Base-by-base conservation (phyloP, 2,113 vertebrate species). In the Glaucomys volans region DNA sequence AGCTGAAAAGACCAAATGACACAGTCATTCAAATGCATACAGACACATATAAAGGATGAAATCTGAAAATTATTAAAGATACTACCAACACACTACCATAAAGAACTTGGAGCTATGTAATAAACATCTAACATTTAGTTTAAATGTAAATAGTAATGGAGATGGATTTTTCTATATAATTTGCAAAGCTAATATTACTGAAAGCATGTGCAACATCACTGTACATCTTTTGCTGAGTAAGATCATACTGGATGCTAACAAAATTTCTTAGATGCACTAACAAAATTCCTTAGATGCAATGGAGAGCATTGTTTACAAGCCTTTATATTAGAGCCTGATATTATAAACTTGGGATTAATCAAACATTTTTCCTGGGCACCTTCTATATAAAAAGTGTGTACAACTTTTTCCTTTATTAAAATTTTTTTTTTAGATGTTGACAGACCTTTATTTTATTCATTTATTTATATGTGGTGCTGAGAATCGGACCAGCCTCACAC, bases 1-100 rank as follows among this genome's bases (percentile, higher is more conserved):
- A 99, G 98, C 99, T 99, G 97, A 77, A 98, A 95, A 97, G 80
- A 95, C 57, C 93, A 94, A 97, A 93, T 87, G 67, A 74, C 0
- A 5, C 1, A 90, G 67, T 95, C 79, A 96, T 30, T 84, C 75
- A 71, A 80, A 59, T 47, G 75, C 18, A 77, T 0, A 72, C 18
- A 64, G n/a, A 84, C 26, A 79, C 24, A 86, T 50, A 81, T 67
- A 90, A 0, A 74, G 32, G 13, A 32, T 28, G 28, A 30, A 54
- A 75, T 37, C 26, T 57, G 64, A 81, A 85, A 42, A 74, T 12
- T 42, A 81, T 42, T 94, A 85, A 92, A 84, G 44, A 76, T 20
- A 64, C 26, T 64, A 83, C 32, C 50, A 80, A 91, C 9, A 91
- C 4, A 40, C 11, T 71, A 35, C 13, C 18, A 22, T n/a, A 28